Evolutionary conservation across 2,888 invertebrate genomes (phyloP), one percentile per base, ranked within the genome.

Genomic region (Seira sanloemensis): DNA sequence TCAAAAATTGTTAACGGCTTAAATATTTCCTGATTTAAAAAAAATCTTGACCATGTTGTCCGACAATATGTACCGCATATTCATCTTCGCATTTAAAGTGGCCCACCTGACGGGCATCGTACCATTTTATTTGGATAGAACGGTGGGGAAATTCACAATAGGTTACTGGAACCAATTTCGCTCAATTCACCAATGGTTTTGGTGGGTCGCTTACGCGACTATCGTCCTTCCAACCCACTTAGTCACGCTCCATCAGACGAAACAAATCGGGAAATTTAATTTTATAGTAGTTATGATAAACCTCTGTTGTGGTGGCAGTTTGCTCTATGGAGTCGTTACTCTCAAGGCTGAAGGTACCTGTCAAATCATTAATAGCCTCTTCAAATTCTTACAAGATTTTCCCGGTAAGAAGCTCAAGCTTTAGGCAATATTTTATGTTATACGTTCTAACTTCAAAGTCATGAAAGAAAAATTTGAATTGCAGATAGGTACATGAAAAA

Each of bases 191-290:
- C 71, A 62, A n/a, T 65, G 46, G 72, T 24, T 25, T 12, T 78
- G 78, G 78, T 62, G 71, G 18, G 66, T 72, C 12, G 78, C 78
- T 7, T 78, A 78, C 18, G 37, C 66, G 1, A 37, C n/a, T 7
- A 5, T 78, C 7, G 78, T 78, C 1, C 72, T 78, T 9, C 78
- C 78, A 65, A 72, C 66, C 7, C 65, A 78, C n/a, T 9, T 72
- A 9, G 37, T 12, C 18, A 50, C 62, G 46, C 62, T 78, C 21
- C 37, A 37, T 37, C 5, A 4, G 37, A 37, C 4, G 12, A 37
- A 37, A 12, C 5, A 37, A 4, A 7, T 37, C 12, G 5, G 12
- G 5, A 37, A 37, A 4, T 37, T 37, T 37, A 37, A 37, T 37
- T 37, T 37, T 12, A 37, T 12, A 4, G 12, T 37, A 1, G 19